phyloP scores from a whole-genome alignment of 2,113 vertebrate species.

The Cavia aperea region DNA sequence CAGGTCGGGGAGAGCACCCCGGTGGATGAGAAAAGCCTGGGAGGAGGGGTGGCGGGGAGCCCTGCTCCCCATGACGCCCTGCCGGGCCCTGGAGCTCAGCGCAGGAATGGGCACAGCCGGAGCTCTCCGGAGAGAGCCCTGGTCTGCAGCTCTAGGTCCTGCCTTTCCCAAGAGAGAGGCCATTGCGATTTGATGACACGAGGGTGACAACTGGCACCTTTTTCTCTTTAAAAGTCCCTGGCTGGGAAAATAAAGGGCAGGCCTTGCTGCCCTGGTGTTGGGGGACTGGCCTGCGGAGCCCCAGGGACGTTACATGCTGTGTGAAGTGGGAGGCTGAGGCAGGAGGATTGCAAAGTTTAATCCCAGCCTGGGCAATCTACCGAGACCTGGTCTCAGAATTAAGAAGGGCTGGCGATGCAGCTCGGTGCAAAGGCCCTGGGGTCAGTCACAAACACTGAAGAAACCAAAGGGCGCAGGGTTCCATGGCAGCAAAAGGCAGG shows the following conservation, averaged over 20 bases:
- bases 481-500: too few relatives aligned
- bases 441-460: neutral
- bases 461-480: neutral
- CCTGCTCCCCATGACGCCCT: neutral
- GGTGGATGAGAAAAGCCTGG: neutral
- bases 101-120: neutral
- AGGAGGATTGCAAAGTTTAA: neutral
- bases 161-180: neutral
- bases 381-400: neutral
- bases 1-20: neutral
- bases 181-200: neutral
- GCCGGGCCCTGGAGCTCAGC: neutral
- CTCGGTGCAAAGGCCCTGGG: neutral
- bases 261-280: neutral
- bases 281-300: neutral
- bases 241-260: neutral
- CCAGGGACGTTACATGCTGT: too few relatives aligned
- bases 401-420: neutral
- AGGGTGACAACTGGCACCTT: too few relatives aligned
- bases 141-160: neutral
- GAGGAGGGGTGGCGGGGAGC: neutral
- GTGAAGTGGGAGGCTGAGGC: neutral
- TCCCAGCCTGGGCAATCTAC: neutral
- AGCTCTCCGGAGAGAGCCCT: accelerated
- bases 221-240: neutral